These are phyloP conservation scores for Halcyon malimbica DNA, from an alignment of 2,113 vertebrate species.

Conservation along the genomic window DNA sequence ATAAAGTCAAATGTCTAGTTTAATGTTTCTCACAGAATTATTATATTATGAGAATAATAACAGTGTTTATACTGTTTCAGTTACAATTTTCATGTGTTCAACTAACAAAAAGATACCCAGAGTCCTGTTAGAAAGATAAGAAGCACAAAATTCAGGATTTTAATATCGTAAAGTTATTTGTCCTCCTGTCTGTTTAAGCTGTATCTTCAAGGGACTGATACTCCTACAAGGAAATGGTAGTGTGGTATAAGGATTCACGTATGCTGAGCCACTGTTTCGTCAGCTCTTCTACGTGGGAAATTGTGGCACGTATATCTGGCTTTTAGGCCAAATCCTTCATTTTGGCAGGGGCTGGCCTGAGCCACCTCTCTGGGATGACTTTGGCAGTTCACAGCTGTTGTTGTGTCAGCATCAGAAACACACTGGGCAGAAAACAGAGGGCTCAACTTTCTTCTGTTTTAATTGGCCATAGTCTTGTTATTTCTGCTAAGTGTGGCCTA, in stretches of 20 bases:
- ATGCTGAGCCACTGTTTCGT: neutral
- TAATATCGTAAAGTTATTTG: neutral
- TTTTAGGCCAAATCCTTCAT: neutral
- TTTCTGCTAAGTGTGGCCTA: slow-evolving; percentile 3
- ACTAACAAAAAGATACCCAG: neutral
- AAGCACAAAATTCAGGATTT: neutral
- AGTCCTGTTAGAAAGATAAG: neutral
- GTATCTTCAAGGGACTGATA: neutral
- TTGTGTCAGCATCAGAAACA: slow-evolving; percentile 33
- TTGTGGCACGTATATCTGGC: neutral
- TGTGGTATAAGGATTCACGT: neutral
- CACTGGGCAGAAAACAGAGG: slow-evolving; percentile 17
- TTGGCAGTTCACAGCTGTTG: slow-evolving; percentile 44
- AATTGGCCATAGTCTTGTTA: slow-evolving; percentile 22
- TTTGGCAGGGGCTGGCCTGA: neutral
- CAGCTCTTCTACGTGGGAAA: neutral
- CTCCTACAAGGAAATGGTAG: neutral
- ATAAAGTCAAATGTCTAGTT: slow-evolving; percentile 88
- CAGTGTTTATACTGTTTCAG: slow-evolving; percentile 19
- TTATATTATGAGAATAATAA: slow-evolving; percentile 58
- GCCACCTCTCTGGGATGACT: neutral
- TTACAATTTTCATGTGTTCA: slow-evolving; percentile 14
- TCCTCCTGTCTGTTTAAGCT: neutral
- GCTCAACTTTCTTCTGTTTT: slow-evolving; percentile 36
- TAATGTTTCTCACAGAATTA: slow-evolving; percentile 80